phyloP scores from a whole-genome alignment of 2,888 invertebrate species.

The Mayetiola destructor region DNA sequence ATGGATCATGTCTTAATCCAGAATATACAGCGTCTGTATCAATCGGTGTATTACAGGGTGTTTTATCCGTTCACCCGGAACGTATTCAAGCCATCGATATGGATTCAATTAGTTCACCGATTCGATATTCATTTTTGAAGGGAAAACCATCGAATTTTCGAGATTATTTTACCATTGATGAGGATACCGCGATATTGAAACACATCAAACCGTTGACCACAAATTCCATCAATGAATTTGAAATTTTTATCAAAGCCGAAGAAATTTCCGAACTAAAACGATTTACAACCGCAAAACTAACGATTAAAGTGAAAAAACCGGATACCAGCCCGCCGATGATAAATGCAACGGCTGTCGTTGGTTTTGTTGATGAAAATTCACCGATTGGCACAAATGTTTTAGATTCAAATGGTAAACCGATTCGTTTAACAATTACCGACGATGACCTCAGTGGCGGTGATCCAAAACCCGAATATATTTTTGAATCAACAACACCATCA shows the following conservation, averaged over 20 bases:
- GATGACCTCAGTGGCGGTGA: constrained; percentile 73
- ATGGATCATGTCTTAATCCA: constrained; percentile 75
- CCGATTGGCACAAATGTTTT: constrained; percentile 68
- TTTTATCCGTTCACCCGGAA: constrained; percentile 69
- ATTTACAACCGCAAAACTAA: constrained; percentile 68
- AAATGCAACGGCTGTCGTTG: constrained; percentile 53
- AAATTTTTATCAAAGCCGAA: constrained; percentile 72
- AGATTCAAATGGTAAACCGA: constrained; percentile 48
- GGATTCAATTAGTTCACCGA: constrained; percentile 73
- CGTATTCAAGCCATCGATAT: constrained; percentile 82
- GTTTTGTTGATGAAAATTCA: constrained; percentile 73
- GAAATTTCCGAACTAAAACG: constrained; percentile 64
- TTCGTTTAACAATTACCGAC: constrained; percentile 63
- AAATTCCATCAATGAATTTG: constrained; percentile 61
- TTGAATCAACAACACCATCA: constrained; percentile 69
- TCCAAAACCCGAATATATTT: constrained; percentile 62
- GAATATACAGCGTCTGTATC: constrained; percentile 72
- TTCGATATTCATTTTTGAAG: constrained; percentile 65
- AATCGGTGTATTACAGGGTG: constrained; percentile 62
- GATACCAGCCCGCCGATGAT: constrained; percentile 76
- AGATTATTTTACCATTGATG: constrained; percentile 72
- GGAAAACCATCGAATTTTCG: constrained; percentile 64
- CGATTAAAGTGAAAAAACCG: constrained; percentile 69
- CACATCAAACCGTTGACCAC: constrained; percentile 71
- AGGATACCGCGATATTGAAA: constrained; percentile 62